Evolutionary conservation across 2,113 vertebrate species (phyloP), one percentile per base, ranked within the genome.

Genomic region (Nerophis ophidion): DNA sequence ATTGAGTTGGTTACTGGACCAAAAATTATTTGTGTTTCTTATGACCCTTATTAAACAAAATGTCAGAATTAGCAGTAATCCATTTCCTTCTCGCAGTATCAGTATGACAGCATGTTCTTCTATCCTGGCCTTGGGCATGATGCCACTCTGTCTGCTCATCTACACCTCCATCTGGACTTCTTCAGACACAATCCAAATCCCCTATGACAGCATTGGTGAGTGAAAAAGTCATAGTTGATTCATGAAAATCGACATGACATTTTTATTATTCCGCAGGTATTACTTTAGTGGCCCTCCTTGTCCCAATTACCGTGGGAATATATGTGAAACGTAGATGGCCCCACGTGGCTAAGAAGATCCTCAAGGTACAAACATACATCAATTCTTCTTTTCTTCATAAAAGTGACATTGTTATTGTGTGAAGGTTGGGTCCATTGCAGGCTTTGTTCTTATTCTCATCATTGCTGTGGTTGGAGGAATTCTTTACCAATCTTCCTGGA

Each of bases 31-130:
- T 16, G 15, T 9, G 2, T 40, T 55, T 55, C 38, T 40, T 40
- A 40, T 40, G 38, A 36, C 11, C 35, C 10, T 51, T 46, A 33
- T 17, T 38, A 1, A 33, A 35, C 36, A 8, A 17, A 15, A 33
- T 60, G 50, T 45, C 3, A 15, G 35, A 13, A 57, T 33, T 6
- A 4, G 52, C 13, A 33, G 48, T 0, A 4, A 11, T 52, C 35
- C 47, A 47, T 52, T 8, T 88, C 77, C 75, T 8, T 16, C 71
- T 70, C 56, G 14, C 87, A 99, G 97, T 38, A 70, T 99, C 89
- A 97, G 95, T 81, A 99, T 99, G 97, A 99, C 97, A 13, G 90
- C 93, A 7, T 99, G 95, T 40, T 98, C 97, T 54, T 96, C 97
- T 0, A 71, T 99, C 54, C 48, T 99, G 70, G 96, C 94, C 17